Evolutionary conservation across 2,113 vertebrate genomes (phyloP), one percentile per base, ranked within the genome.

Genomic region (Lamprotornis superbus): DNA sequence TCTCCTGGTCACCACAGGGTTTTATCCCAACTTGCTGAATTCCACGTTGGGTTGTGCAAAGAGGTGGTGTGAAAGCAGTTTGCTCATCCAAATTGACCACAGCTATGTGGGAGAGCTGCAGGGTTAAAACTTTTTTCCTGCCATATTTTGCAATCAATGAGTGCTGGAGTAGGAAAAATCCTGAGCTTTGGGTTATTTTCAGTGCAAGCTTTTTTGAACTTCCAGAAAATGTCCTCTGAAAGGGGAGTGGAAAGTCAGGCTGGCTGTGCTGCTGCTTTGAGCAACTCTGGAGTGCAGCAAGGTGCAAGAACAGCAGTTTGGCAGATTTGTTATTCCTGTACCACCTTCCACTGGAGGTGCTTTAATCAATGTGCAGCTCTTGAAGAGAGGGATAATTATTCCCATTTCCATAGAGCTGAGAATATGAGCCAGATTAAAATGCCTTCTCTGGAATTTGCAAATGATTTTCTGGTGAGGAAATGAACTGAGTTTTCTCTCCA

Each of bases 181-280:
- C 39, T 77, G 18, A 47, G 12, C 49, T 82, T 67, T 14, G 37
- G 65, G 40, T 67, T 76, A 31, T 87, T 94, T 78, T 79, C 44
- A 25, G 4, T 24, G 31, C 0, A 0, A 50, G 11, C 2, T 47
- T 31, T 59, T 63, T 9, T 23, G 52, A 85, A 49, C 8, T 35
- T 82, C 3, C n/a, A 76, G 47, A 37, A 79, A 53, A 50, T 13
- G 24, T 24, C 12, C 37, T 44, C 35, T 55, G 57, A 16, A 64
- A 67, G 67, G 46, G n/a, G 57, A 76, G 15, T 16, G 40, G 70
- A 7, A 90, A 42, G 50, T 69, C 44, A 44, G 67, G n/a, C 46
- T 83, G 75, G 19, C 28, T 52, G 21, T 56, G 78, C 2, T 50
- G 70, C 23, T 73, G 61, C 60, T 79, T 15, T 37, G 63, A 24